A percentile compares a stretch with the other conserved stretches of the same genome.
phyloP scores from a whole-genome alignment of 2,797 vertebrate genomes.

The Cyprinella venusta region DNA sequence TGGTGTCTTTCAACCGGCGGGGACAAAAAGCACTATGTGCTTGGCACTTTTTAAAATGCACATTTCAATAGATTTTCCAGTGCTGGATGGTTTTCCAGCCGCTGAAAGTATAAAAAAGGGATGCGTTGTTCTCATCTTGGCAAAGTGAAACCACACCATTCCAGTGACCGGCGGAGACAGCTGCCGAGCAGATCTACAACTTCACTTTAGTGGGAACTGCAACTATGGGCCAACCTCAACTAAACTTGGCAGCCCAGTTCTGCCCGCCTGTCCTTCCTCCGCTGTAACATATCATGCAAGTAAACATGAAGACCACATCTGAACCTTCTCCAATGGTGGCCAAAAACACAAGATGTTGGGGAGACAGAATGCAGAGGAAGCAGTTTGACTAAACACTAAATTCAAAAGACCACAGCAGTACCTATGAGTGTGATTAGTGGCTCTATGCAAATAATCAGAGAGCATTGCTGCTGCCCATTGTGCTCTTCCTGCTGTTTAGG shows the following conservation, averaged over 20 bases:
- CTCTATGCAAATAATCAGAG: slow-evolving; percentile 60
- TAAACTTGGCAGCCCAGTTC: slow-evolving; percentile 39
- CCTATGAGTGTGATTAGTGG: background rate
- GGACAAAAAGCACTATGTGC: slow-evolving; percentile 48
- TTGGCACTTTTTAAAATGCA: slow-evolving; percentile 54
- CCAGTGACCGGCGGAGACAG: slow-evolving; percentile 64
- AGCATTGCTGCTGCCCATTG: slow-evolving; percentile 48
- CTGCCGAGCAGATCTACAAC: slow-evolving; percentile 70
- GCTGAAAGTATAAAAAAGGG: slow-evolving; percentile 26
- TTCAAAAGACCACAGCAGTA: slow-evolving; percentile 36
- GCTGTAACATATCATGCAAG: slow-evolving; percentile 4
- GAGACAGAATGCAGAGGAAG: slow-evolving; percentile 8
- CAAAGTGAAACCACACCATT: slow-evolving; percentile 67
- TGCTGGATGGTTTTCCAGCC: slow-evolving; percentile 1
- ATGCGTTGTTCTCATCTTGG: slow-evolving; percentile 59
- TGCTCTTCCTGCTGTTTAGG: slow-evolving; percentile 62
- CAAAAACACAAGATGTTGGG: slow-evolving; percentile 14
- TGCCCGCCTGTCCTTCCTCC: slow-evolving; percentile 46
- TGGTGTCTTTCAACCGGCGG: slow-evolving; percentile 8
- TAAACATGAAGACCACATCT: slow-evolving; percentile 51
- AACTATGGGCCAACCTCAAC: slow-evolving; percentile 52
- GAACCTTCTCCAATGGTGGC: slow-evolving; percentile 22
- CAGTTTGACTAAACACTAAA: slow-evolving; percentile 9
- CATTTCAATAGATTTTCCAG: slow-evolving; percentile 49
- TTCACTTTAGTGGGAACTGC: slow-evolving; percentile 50